Conservation (phyloP, 2,888 invertebrate genomes). For the Automeris io region DNA sequence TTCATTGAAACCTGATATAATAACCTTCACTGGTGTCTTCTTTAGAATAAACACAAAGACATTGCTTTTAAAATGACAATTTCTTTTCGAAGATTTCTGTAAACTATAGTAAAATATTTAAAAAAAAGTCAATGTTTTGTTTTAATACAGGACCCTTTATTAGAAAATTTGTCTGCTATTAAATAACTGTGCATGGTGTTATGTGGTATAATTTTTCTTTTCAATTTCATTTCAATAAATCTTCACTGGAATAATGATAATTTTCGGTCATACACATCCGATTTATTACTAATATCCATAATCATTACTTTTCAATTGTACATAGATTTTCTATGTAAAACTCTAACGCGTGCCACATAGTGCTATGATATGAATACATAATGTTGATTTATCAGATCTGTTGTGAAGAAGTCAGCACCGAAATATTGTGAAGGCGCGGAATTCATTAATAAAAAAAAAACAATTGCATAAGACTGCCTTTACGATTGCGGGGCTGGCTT, state of each 20-base stretch:
- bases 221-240: conserved; percentile 20
- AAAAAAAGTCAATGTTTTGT: no score
- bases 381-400: conserved; percentile 52
- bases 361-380: conserved; percentile 66
- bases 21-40: no score
- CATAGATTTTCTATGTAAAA: not conserved
- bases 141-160: no score
- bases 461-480: conserved; percentile 35
- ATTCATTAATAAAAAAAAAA: conserved; percentile 1
- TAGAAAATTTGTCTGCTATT: conserved; percentile 8
- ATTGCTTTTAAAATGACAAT: no score
- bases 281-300: conserved; percentile 12
- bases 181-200: conserved; percentile 59
- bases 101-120: no score
- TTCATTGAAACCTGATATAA: not conserved
- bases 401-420: conserved; percentile 64
- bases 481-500: conserved; percentile 63
- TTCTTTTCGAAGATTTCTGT: no score
- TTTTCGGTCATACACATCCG: conserved; percentile 7
- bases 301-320: conserved; percentile 12
- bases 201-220: conserved; percentile 57
- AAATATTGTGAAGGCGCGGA: conserved; percentile 56
- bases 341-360: conserved; percentile 66
- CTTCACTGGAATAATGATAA: conserved; percentile 3
- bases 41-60: no score